Evolutionary conservation across 1,140 invertebrate genomes (phyloP), one percentile per base, ranked within the genome.

Genomic region (Drosophila kanapiae): DNA sequence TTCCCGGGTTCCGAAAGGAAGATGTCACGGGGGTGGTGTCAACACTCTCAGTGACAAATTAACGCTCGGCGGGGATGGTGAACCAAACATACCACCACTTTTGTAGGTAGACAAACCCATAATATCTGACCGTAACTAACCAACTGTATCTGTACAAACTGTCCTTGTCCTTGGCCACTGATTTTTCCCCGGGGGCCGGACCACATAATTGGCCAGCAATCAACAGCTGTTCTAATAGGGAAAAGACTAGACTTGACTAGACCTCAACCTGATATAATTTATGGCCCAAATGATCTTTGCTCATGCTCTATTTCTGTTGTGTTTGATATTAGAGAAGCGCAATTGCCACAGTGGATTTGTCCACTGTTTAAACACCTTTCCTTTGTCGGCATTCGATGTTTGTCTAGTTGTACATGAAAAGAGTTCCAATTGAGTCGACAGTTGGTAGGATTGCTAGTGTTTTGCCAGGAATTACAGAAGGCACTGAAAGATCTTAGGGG

Each of bases 161-260:
- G 69, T 59, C 51, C 64, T 82, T 80, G 68, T 63, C 49, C 69
- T 71, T 69, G 71, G 61, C 61, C 76, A 67, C 67, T 90, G 86
- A 90, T 90, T 90, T 82, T 80, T 67, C 85, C 86, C 63, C 68
- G 63, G 85, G 85, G 85, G 80, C 60, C 57, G 68, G 82, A 40
- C 51, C 67, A 70, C 60, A 90, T 90, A 90, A 90, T 90, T 90
- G 85, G 58, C 61, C 64, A 70, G 57, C 51, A 75, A 64, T 58
- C 78, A 78, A 88, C 84, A 88, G 78, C 78, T 88, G 85, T 65
- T 70, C 33, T 42, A 72, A 72, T 59, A 43, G 54, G 43, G 27
- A 62, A 60, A 42, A 62, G 5, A 51, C 27, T 4, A 6, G 14
- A n/a, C 14, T 1, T 6, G 61, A 65, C 56, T 9, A 57, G 35